Conservation (phyloP, 2,113 vertebrate genomes). For the Herpetotheres cachinnans region DNA sequence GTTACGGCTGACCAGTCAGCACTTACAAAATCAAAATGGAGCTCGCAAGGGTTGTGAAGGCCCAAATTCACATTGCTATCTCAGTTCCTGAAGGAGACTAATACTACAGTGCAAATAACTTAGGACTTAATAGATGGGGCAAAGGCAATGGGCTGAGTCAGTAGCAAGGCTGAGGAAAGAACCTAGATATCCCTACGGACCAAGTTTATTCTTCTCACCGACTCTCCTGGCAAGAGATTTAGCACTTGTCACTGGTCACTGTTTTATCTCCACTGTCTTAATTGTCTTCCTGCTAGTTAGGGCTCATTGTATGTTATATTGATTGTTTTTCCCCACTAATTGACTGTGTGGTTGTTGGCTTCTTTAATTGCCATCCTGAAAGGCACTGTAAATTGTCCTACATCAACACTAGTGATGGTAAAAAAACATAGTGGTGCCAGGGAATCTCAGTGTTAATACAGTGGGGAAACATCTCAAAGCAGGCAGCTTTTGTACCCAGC, state of each 20-base stretch:
- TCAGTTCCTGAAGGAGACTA: neutral
- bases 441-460: neutral
- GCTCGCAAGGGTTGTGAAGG: fast-evolving
- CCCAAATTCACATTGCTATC: neutral
- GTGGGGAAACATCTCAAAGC: neutral
- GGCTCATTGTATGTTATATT: slow-evolving; percentile 50
- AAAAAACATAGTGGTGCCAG: neutral
- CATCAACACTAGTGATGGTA: slow-evolving; percentile 10
- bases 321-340: slow-evolving; percentile 58
- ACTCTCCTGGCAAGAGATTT: neutral
- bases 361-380: slow-evolving; percentile 57
- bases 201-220: neutral
- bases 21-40: neutral
- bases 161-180: neutral
- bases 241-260: slow-evolving; percentile 44
- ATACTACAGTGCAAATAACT: neutral
- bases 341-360: slow-evolving; percentile 37
- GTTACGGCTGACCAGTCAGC: neutral
- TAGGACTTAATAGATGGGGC: neutral
- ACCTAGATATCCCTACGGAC: neutral
- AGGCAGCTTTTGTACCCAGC: neutral
- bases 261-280: slow-evolving; percentile 55
- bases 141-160: neutral
- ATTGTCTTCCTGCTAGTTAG: slow-evolving; percentile 51
- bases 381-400: slow-evolving; percentile 35